Base-by-base conservation (phyloP, 37 sponge, comb jelly and placozoan genomes). In the Oscarella lobularis region DNA sequence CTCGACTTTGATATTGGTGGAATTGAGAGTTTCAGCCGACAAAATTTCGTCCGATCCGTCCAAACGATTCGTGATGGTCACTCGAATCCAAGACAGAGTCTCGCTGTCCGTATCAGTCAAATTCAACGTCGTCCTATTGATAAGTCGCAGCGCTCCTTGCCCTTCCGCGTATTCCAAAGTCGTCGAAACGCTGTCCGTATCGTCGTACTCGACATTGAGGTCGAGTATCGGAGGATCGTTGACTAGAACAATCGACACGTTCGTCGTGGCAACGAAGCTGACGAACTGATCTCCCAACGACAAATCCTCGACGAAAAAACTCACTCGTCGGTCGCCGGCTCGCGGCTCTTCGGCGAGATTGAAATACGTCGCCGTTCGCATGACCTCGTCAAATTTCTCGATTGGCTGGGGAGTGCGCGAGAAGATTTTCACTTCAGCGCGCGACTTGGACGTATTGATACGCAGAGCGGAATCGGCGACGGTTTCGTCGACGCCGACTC, bases 201-300 rank as follows among this genome's bases (percentile, higher is more conserved):
- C 69, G 31, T 30, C 31, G 36, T 37, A 84, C 31, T 79, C 37
- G 2, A 78, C 39, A 40, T 89, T 89, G 68, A 93, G 80, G 38
- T 84, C 39, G 34, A 93, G 48, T 6, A 88, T 81, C 33, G 94
- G 90, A 31, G 84, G 71, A 70, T 93, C 90, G 70, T 93, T 89
- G 37, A 79, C 80, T 1, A 72, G 39, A 31, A 38, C 34, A 32
- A 93, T 65, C 3, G 54, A 31, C 27, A 93, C 77, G 31, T 41
- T 32, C 37, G 83, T 73, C 3, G 33, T 1, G 14, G 90, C 94
- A 30, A 80, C 34, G 6, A 38, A 37, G 67, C 90, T 89, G 38
- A 67, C 66, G 54, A 87, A 89, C 4, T 54, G 40, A n/a, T 69
- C 83, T 33, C 86, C 72, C 73, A 78, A 76, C 33, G 82, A 55